A percentile compares a stretch with the other conserved stretches of the same genome.
phyloP scores from a whole-genome alignment of 92 coral and sea anemone genomes.

The Parazoanthus darwini region DNA sequence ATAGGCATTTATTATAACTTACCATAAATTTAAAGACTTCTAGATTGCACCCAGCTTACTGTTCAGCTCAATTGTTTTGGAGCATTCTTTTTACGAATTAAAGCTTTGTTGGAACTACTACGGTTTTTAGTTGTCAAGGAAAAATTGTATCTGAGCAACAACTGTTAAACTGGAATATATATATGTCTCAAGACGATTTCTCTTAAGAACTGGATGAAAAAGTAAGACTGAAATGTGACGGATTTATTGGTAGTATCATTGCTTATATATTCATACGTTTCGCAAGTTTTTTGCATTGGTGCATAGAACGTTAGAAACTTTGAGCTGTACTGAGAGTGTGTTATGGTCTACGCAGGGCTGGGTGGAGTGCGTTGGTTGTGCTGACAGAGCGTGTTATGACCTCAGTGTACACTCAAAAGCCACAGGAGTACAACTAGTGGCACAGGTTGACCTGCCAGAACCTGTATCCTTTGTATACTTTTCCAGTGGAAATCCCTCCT shows the following conservation, averaged over 20 bases:
- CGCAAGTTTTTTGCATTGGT: neutral
- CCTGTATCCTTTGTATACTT: slow-evolving; percentile 78
- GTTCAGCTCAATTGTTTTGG: no score
- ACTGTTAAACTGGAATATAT: no score
- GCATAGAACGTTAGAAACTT: neutral
- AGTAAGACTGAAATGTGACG: neutral
- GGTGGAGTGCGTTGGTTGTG: slow-evolving; percentile 98
- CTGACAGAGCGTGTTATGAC: slow-evolving; percentile 97
- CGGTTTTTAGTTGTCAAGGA: no score
- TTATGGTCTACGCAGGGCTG: slow-evolving; percentile 75
- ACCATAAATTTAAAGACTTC: no score
- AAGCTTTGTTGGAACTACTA: no score
- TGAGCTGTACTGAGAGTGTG: neutral
- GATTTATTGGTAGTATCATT: neutral
- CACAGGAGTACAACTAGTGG: slow-evolving; percentile 87
- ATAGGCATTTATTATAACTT: no score
- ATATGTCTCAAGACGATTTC: no score
- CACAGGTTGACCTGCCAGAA: slow-evolving; percentile 94
- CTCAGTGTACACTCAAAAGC: slow-evolving; percentile 91
- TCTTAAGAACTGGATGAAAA: no score
- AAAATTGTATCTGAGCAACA: no score
- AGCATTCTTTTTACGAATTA: no score
- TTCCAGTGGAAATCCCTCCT: no score
- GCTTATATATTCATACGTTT: neutral
- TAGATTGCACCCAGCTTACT: no score